Evolutionary conservation across 2,888 invertebrate species (phyloP), one percentile per base, ranked within the genome.

Genomic region (Pheosia tremula): DNA sequence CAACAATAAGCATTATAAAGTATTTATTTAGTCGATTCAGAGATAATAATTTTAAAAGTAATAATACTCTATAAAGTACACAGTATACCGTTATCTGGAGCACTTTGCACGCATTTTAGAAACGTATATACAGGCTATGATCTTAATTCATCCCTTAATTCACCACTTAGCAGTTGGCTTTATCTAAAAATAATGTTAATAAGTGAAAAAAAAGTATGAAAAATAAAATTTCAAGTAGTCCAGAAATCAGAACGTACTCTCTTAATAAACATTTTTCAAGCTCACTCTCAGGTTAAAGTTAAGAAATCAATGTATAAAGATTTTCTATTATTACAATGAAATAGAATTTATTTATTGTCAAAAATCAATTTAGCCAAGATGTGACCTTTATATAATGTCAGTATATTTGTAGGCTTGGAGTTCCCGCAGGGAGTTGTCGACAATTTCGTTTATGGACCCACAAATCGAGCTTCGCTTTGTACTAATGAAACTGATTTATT

Each of bases 91-190:
- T 60, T 63, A 66, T 64, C 62, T 60, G 24, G 50, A 59, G 58
- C 61, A 64, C 68, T 57, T 60, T 53, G 66, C 63, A 68, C 72
- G 69, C 69, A 63, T 72, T 69, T 64, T 64, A 63, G 60, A 72
- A 63, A 69, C 61, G 63, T 72, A 69, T 64, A 60, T 56, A 66
- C 56, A 72, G 69, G 66, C 66, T 68, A 68, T 58, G 61, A 65
- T 64, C 68, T 68, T 59, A 56, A 72, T 70, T 68, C 66, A 68
- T 56, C 68, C 66, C 68, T 65, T 67, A 66, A 63, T 56, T 63
- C 63, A 63, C 68, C 66, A 68, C 10, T 50, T 37, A 53, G 53
- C 37, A 37, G 53, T 10, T 11, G 10, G 11, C 9, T 52, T 36
- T 36, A 36, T 52, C 37, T 53, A 5, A 11, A 11, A 53, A 53